Conservation (phyloP, 2,888 invertebrate species). For the Autographa gamma region DNA sequence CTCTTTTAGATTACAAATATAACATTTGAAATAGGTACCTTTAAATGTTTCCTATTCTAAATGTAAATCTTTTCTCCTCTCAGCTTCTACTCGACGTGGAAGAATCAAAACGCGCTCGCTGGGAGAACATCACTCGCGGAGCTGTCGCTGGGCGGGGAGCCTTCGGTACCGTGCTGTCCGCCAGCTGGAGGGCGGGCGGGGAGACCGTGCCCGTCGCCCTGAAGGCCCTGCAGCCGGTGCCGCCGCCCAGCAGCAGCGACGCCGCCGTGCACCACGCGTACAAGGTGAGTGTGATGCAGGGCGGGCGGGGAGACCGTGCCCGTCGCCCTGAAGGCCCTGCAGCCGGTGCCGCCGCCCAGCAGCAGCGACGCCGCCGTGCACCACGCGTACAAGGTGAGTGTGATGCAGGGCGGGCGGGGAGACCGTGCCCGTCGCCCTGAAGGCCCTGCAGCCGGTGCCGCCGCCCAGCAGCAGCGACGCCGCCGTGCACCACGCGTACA, state of each 20-base stretch:
- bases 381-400: conserved; percentile 79
- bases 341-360: conserved; percentile 95
- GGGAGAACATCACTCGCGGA: conserved; percentile 94
- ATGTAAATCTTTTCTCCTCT: background rate
- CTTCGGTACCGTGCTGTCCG: conserved; percentile 98
- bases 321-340: conserved; percentile 98
- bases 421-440: conserved; percentile 92
- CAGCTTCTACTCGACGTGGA: conserved; percentile 96
- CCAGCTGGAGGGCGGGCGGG: conserved; percentile 89
- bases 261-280: conserved; percentile 74
- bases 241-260: conserved; percentile 89
- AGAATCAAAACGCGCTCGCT: conserved; percentile 93
- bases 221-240: conserved; percentile 98
- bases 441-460: conserved; percentile 98
- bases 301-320: conserved; percentile 26
- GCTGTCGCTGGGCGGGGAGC: conserved; percentile 97
- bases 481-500: conserved; percentile 76
- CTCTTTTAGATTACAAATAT: no score
- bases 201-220: conserved; percentile 90
- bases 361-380: conserved; percentile 64
- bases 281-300: conserved; percentile 66
- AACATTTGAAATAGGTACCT: no score
- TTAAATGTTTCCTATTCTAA: no score
- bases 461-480: conserved; percentile 87
- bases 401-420: background rate